Evolutionary conservation across 2,797 vertebrate species (phyloP), one percentile per base, ranked within the genome.

Genomic region (Decapterus maruadsi): DNA sequence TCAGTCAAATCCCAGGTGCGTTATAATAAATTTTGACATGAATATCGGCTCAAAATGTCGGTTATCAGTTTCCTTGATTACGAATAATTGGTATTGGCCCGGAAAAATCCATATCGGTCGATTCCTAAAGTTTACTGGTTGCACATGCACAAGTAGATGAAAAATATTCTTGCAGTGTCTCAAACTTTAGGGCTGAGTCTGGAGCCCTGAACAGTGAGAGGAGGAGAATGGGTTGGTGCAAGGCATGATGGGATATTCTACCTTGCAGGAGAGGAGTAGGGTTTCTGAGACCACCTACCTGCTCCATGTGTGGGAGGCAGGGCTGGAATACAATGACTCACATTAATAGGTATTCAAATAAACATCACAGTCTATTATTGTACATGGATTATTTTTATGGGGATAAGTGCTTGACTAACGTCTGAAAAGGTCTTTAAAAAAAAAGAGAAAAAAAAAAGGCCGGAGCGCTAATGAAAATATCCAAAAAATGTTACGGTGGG

Each of bases 261-360:
- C 2, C 19, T 54, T 34, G 8, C 56, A 57, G 45, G 50, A 31
- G 6, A 72, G 3, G 29, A 38, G 12, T 2, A 53, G 40, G 11
- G 12, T 13, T 72, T 55, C 29, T 66, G 16, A 51, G 69, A 75
- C 78, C 78, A 79, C 78, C 58, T 77, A 70, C 53, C 40, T 65
- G 59, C 69, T 64, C 59, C 19, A 36, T 76, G 65, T 72, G 72
- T 81, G 79, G 51, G 68, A 51, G 45, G 53, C 65, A 60, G 60
- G 8, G 43, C 72, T 72, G 31, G 20, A 78, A 68, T 6, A 79
- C 67, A 74, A 40, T 53, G 55, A 68, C 8, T 68, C 55, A 55
- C 29, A 51, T 77, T 48, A 69, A 61, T 6, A 72, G 38, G 1
- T 31, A 54, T 62, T 87, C 34, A 90, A 78, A 90, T 71, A 87